Base-by-base conservation (phyloP, 2,113 vertebrate genomes). In the Cephalophus harveyi region DNA sequence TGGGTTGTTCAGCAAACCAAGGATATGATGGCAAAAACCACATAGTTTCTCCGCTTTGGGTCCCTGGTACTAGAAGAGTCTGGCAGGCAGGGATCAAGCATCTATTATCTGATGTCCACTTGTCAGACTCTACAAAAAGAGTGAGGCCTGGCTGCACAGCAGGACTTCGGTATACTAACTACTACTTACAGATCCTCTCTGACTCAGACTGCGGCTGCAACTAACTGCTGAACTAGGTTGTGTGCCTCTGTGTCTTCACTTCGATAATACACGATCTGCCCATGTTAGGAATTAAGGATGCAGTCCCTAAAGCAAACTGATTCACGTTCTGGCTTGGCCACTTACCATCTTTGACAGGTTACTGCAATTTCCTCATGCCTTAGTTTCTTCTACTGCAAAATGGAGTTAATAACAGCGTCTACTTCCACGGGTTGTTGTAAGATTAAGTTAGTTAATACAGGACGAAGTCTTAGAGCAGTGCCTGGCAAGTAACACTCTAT, bases 351-450 rank as follows among this genome's bases (percentile, higher is more conserved):
- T 13, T 40, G 59, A n/a, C 50, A 93, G 86, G 30, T 95, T 71
- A 91, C 36, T 79, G 14, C 86, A 95, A 48, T 14, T 21, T 83
- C 52, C 13, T 46, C 15, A 2, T 50, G 64, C 71, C 30, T 97
- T 48, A 55, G 87, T 93, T 96, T 94, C 89, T 90, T 84, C 46
- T 89, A 15, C 25, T 87, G 55, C 48, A 96, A 95, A 94, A 83
- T 25, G n/a, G 28, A 92, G 23, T 92, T 74, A 97, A 12, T 28
- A 78, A 52, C 19, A 93, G 23, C 14, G 19, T 84, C 76, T 85
- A 82, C 89, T 50, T 2, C 40, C 71, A 43, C 40, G 27, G 3
- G 15, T 0, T 62, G 16, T 17, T 78, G 30, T 85, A 48, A 92
- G 78, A 88, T 7, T n/a, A 52, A 91, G 28, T 40, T 46, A 91